A percentile compares a stretch with the other conserved stretches of the same genome.
These are phyloP conservation scores for Abrostola tripartita DNA, from an alignment of 2,888 invertebrate species.

Conservation along the genomic window DNA sequence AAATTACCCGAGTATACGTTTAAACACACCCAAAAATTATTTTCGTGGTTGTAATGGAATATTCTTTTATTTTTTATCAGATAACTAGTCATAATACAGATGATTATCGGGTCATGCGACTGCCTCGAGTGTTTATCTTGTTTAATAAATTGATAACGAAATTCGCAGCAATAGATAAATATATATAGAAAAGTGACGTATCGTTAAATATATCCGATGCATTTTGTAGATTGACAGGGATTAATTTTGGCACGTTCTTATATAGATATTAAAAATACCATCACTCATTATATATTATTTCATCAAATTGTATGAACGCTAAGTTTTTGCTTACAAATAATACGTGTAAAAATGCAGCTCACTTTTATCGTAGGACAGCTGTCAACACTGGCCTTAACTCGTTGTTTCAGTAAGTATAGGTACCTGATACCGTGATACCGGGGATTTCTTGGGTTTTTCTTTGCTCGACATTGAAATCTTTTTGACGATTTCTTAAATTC, in stretches of 20 bases:
- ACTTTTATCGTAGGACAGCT: constrained; percentile 4
- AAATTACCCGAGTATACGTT: too few relatives aligned
- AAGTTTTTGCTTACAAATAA: neutral
- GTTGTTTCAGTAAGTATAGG: constrained; percentile 3
- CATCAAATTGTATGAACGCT: neutral
- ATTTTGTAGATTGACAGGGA: constrained; percentile 16
- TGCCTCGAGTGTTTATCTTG: constrained; percentile 55
- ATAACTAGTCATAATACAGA: constrained; percentile 36
- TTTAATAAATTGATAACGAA: constrained; percentile 51
- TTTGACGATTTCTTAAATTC: neutral
- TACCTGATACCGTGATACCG: neutral
- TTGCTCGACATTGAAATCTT: neutral
- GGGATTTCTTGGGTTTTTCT: constrained; percentile 1
- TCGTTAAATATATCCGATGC: constrained; percentile 17
- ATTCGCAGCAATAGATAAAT: constrained; percentile 48
- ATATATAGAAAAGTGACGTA: constrained; percentile 21
- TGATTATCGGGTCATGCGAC: constrained; percentile 58
- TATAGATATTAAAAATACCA: too few relatives aligned
- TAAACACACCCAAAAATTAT: neutral
- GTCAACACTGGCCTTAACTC: constrained; percentile 6
- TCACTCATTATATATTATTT: too few relatives aligned
- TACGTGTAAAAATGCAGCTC: constrained; percentile 2
- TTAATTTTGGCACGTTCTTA: neutral
- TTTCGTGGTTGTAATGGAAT: constrained; percentile 16
- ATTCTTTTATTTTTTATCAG: constrained; percentile 40